A percentile compares a stretch with the other conserved stretches of the same genome.
phyloP scores from a whole-genome alignment of 2,113 vertebrate genomes.

The Pycnonotus jocosus region DNA sequence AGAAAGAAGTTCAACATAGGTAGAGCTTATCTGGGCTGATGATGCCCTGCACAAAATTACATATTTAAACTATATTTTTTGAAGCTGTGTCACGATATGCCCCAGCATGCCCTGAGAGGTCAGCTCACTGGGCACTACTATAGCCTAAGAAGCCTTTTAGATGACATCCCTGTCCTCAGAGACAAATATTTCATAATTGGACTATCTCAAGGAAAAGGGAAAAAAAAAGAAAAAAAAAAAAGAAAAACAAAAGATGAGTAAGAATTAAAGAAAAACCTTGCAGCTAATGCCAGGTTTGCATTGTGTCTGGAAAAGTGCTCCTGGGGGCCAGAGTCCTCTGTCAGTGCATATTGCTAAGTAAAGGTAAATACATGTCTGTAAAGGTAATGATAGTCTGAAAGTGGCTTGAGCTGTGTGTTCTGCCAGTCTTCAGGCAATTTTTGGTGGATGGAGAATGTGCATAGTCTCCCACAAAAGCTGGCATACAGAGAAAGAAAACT shows the following conservation, averaged over 20 bases:
- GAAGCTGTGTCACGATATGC: conserved; percentile 63
- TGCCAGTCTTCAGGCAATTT: not conserved
- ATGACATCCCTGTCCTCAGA: conserved; percentile 61
- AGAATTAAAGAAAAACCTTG: conserved; percentile 32
- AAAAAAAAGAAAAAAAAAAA: no score
- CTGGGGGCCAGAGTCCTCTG: not conserved
- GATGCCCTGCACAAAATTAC: accelerated
- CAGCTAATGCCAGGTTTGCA: conserved; percentile 61
- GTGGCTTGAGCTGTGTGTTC: not conserved
- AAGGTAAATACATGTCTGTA: not conserved
- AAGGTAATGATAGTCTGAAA: not conserved
- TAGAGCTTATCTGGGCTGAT: not conserved
- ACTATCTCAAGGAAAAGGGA: not conserved
- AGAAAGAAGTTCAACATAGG: not conserved
- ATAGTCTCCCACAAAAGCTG: not conserved
- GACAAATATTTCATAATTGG: conserved; percentile 70
- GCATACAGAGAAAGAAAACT: not conserved
- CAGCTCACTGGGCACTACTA: conserved; percentile 68
- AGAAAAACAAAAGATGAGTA: not conserved
- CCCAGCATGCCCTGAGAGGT: conserved; percentile 57
- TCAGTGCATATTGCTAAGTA: not conserved
- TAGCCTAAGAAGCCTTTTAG: conserved; percentile 65
- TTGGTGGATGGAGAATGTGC: not conserved
- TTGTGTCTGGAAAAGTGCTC: not conserved
- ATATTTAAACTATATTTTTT: not conserved